Conservation (phyloP, 2,113 vertebrate species). For the Antechinus stuartii region DNA sequence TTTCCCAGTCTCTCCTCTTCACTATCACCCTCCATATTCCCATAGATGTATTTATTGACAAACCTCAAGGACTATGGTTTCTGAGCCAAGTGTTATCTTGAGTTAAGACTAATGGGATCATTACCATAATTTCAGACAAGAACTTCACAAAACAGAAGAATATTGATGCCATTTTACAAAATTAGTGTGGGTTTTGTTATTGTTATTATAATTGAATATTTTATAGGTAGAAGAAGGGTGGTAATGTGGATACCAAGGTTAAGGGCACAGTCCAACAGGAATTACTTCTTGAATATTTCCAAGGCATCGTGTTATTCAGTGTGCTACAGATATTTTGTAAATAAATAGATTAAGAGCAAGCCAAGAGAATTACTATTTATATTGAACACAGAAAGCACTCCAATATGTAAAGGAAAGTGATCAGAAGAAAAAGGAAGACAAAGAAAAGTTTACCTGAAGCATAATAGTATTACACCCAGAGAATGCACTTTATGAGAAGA, state of each 20-base stretch:
- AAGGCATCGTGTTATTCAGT: background rate
- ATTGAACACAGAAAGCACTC: background rate
- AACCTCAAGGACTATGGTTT: slow-evolving; percentile 65
- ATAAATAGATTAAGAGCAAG: background rate
- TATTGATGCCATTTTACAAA: background rate
- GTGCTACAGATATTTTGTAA: background rate
- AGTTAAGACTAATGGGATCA: slow-evolving; percentile 64
- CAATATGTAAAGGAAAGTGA: background rate
- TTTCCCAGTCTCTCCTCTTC: background rate
- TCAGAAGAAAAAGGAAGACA: background rate
- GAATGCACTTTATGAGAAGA: background rate
- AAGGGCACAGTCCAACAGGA: background rate
- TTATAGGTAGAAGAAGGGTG: background rate
- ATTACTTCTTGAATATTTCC: background rate
- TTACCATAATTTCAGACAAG: slow-evolving; percentile 66
- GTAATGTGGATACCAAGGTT: background rate
- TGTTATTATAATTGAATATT: background rate
- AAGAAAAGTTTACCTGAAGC: background rate
- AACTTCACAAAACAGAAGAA: slow-evolving; percentile 59
- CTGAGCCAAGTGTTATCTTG: slow-evolving; percentile 68
- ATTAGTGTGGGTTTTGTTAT: background rate
- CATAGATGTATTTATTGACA: slow-evolving; percentile 57
- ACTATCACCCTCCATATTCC: background rate
- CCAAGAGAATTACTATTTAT: background rate
- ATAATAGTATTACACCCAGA: background rate